A percentile compares a stretch with the other conserved stretches of the same genome.
These are phyloP conservation scores for Amblyopsis hoosieri DNA, from an alignment of 2,797 vertebrate genomes.

Conservation along the genomic window DNA sequence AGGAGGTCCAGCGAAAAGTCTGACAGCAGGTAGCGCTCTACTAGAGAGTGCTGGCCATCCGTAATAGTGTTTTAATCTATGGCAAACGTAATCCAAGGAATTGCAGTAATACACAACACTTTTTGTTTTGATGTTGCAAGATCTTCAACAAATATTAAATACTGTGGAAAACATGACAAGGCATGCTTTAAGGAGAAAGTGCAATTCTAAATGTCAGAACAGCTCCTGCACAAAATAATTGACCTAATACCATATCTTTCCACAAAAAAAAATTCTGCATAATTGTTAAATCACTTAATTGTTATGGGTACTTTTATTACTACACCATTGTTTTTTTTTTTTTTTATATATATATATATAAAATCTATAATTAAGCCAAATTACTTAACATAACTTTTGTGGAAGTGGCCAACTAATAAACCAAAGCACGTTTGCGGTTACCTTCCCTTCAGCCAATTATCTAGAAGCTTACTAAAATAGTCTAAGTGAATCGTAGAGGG, in stretches of 20 bases:
- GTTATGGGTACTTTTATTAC: too few relatives aligned
- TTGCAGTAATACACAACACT: conserved; percentile 32
- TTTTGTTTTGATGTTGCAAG: conserved; percentile 15
- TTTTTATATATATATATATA: too few relatives aligned
- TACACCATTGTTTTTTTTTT: too few relatives aligned
- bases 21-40: conserved; percentile 2
- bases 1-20: background rate
- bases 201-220: conserved; percentile 75
- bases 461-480: too few relatives aligned
- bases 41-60: background rate
- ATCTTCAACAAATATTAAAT: conserved; percentile 26
- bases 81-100: conserved; percentile 21
- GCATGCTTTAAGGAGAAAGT: conserved; percentile 34
- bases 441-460: too few relatives aligned
- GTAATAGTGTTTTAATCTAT: background rate
- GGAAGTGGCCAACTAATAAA: too few relatives aligned
- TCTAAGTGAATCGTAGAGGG: too few relatives aligned
- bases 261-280: conserved; percentile 26
- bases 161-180: conserved; percentile 35
- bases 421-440: too few relatives aligned
- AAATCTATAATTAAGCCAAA: too few relatives aligned
- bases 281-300: conserved; percentile 33
- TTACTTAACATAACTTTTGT: too few relatives aligned
- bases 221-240: conserved; percentile 54
- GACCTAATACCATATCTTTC: conserved; percentile 52